These are phyloP conservation scores for Junonia oenone DNA, from an alignment of 2,888 invertebrate species.

Conservation along the genomic window DNA sequence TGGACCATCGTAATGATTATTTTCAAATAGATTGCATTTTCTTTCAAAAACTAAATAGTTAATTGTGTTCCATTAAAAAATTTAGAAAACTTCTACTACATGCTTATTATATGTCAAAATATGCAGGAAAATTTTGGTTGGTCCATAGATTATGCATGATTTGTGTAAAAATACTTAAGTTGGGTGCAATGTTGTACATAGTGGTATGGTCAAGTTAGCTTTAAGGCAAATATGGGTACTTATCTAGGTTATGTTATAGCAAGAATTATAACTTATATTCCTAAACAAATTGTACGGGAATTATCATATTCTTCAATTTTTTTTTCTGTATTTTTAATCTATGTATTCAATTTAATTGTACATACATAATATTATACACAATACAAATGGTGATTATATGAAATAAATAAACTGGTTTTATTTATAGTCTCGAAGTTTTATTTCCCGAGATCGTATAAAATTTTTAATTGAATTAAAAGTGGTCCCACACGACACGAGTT, in stretches of 20 bases:
- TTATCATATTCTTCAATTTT: not conserved
- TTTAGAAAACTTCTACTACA: too few species aligned
- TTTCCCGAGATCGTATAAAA: not conserved
- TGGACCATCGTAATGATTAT: too few species aligned
- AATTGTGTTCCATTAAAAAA: too few species aligned
- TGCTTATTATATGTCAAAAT: not conserved
- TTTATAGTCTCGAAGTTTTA: conserved; percentile 13
- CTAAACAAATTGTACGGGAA: not conserved
- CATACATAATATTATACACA: not conserved
- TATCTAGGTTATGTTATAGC: conserved; percentile 21
- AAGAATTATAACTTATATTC: not conserved
- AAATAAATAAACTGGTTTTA: conserved; percentile 26
- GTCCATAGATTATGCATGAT: not conserved
- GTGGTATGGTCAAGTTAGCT: conserved; percentile 15
- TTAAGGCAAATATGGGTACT: conserved; percentile 36
- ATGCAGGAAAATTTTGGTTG: not conserved
- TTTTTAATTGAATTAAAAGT: conserved; percentile 35
- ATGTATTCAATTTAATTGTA: not conserved
- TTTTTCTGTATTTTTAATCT: conserved; percentile 2
- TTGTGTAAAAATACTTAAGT: conserved; percentile 17
- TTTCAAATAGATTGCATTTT: too few species aligned
- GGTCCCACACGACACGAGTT: conserved; percentile 19
- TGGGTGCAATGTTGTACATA: conserved; percentile 37
- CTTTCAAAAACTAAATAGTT: too few species aligned
- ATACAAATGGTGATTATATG: conserved; percentile 9